A percentile compares a stretch with the other conserved stretches of the same genome.
phyloP scores from a whole-genome alignment of 2,797 vertebrate genomes.

The Serranus cabrilla region DNA sequence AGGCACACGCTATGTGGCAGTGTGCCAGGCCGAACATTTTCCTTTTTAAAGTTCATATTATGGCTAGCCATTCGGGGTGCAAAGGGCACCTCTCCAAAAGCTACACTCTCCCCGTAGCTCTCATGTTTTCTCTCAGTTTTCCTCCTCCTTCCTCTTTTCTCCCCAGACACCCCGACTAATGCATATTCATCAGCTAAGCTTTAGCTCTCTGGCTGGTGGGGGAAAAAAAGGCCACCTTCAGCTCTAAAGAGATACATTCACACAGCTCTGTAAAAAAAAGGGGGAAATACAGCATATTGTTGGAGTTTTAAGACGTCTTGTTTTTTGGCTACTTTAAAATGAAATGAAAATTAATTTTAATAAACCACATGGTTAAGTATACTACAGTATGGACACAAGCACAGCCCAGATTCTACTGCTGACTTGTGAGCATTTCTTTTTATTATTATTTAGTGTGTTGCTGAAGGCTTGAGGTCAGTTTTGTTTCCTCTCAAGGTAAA shows the following conservation, averaged over 20 bases:
- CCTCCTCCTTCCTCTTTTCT: conserved; percentile 59
- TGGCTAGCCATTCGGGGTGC: conserved; percentile 72
- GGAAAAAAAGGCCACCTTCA: conserved; percentile 51
- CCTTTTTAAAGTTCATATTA: conserved; percentile 76
- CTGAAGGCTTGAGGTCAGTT: conserved; percentile 7
- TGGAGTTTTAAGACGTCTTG: conserved; percentile 24
- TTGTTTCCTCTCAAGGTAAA: conserved; percentile 40
- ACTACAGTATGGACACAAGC: not conserved
- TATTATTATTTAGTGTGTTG: conserved; percentile 4
- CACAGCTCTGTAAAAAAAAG: conserved; percentile 32
- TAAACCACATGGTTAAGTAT: not conserved
- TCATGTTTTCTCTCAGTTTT: conserved; percentile 73
- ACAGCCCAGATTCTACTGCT: not conserved
- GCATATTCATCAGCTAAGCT: conserved; percentile 70
- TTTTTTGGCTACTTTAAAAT: conserved; percentile 2
- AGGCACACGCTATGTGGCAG: conserved; percentile 68
- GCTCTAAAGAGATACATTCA: conserved; percentile 51
- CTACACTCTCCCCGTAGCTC: conserved; percentile 70
- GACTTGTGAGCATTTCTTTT: not conserved
- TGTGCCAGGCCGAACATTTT: conserved; percentile 66
- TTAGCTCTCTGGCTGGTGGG: conserved; percentile 38
- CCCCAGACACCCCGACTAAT: conserved; percentile 48
- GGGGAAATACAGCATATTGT: conserved; percentile 33
- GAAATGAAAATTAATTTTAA: not conserved
- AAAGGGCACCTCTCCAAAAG: conserved; percentile 76